phyloP scores from a whole-genome alignment of 2,888 invertebrate genomes.

The Pollenia angustigena region DNA sequence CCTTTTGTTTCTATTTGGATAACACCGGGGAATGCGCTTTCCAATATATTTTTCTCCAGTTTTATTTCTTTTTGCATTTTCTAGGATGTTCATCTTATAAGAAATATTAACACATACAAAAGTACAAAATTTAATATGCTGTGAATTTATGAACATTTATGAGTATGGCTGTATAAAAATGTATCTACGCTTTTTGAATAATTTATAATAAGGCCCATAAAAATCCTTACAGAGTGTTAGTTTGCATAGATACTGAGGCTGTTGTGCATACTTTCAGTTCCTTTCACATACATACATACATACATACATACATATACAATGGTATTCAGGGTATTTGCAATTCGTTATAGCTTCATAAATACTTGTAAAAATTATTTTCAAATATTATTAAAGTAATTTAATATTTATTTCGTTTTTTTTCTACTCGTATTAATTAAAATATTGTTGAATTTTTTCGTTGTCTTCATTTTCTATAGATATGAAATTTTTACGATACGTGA shows the following conservation, averaged over 20 bases:
- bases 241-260: not conserved
- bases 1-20: conserved; percentile 60
- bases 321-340: conserved; percentile 44
- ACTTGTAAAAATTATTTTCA: conserved; percentile 25
- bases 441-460: no score
- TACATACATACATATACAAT: not conserved
- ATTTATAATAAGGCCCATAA: conserved; percentile 17
- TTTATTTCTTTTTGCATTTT: conserved; percentile 21
- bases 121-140: not conserved
- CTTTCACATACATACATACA: not conserved
- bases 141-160: not conserved
- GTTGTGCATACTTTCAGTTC: not conserved
- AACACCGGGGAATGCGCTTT: conserved; percentile 47
- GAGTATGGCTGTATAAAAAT: not conserved
- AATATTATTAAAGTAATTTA: not conserved
- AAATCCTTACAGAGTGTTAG: not conserved
- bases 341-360: conserved; percentile 40
- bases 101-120: conserved; percentile 16
- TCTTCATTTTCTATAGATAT: no score
- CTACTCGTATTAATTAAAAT: no score
- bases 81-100: conserved; percentile 8
- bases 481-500: no score
- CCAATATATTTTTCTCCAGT: conserved; percentile 24
- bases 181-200: conserved; percentile 15
- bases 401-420: no score